Conservation (phyloP, 2,113 vertebrate species). For the Alectura lathami region DNA sequence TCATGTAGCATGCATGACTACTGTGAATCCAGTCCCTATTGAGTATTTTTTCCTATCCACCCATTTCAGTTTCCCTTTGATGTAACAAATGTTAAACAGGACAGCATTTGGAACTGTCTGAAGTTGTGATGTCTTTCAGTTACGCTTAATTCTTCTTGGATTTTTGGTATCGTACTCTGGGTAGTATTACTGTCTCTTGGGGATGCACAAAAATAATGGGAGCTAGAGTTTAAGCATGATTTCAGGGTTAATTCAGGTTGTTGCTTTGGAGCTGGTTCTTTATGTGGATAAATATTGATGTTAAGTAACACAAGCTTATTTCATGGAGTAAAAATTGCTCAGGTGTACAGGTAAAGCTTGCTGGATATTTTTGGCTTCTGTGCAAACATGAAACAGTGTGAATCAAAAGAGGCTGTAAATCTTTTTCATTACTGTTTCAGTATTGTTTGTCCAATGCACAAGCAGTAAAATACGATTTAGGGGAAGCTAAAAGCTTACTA, state of each 20-base stretch:
- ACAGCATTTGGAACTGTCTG: neutral
- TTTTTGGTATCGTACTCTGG: neutral
- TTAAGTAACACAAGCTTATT: neutral
- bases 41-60: neutral
- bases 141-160: neutral
- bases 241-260: conserved; percentile 24
- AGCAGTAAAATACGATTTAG: neutral
- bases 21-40: neutral
- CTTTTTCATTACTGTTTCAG: neutral
- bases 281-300: neutral
- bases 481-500: neutral
- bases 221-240: neutral
- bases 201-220: neutral
- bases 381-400: neutral
- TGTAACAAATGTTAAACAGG: neutral
- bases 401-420: neutral
- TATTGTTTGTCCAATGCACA: neutral
- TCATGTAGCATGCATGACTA: neutral
- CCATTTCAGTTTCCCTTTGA: neutral
- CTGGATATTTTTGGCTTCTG: neutral
- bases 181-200: neutral
- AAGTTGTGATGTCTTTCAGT: neutral
- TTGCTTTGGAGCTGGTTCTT: neutral
- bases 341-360: neutral
- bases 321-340: neutral